Evolutionary conservation across 2,797 vertebrate species (phyloP), one percentile per base, ranked within the genome.

Genomic region (Fringilla coelebs): DNA sequence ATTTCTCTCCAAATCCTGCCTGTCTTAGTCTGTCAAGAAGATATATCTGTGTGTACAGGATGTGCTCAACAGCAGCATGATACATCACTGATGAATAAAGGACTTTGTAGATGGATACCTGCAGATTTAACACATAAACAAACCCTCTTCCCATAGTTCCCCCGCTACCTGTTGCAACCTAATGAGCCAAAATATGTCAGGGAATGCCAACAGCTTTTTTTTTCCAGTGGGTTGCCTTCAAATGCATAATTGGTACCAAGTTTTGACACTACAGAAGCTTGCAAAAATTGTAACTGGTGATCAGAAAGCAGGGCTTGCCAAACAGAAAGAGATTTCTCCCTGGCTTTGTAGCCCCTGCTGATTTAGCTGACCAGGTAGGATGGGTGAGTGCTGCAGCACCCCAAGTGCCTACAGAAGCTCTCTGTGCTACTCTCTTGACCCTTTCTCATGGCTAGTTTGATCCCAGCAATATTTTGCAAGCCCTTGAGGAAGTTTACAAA

Each of bases 1-100:
- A 45, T 86, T 93, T 95, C 60, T 96, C 77, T 92, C 73, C 36
- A 78, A 94, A 82, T 71, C 74, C 62, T 92, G 21, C 71, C 79
- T 80, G 52, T 77, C 63, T 88, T 46, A 55, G 36, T 85, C 67
- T 93, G 51, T 88, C 95, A 94, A 70, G 85, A 92, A 95, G 87
- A 88, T 91, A 34, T 29, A 88, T 76, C 38, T 46, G 15, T 29
- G 21, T 40, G 13, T 51, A 45, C 10, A 75, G 58, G 46, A 84
- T 71, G 88, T 65, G 83, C 82, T 94, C 79, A 76, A 88, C 46
- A 71, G 78, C 71, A 74, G 82, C 81, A 87, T 95, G 88, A 92
- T 67, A 28, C 18, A 85, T 70, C 74, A 58, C 87, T 73, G 81
- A 52, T 66, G 80, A 92, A 85, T 51, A 63, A 70, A 74, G 67